Percentiles rank a stretch among this genome's conserved stretches.
Conservation (phyloP, 37 sponge, comb jelly and placozoan species). For the Corticium candelabrum region DNA sequence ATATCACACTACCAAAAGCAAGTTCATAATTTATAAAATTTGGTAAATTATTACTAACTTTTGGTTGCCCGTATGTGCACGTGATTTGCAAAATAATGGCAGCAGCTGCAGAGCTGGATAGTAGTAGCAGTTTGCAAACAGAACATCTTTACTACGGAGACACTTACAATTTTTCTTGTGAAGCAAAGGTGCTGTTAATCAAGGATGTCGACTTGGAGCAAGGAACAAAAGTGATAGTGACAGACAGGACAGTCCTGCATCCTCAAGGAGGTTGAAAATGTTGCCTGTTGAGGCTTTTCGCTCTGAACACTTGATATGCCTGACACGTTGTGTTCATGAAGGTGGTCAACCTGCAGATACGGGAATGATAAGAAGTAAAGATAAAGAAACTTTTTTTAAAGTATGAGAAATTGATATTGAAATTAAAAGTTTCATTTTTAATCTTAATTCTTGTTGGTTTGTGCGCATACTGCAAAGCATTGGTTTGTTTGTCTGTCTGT, state of each 20-base stretch:
- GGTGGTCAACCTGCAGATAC: slow-evolving; percentile 66
- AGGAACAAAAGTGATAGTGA: slow-evolving; percentile 15
- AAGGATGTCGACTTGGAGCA: slow-evolving; percentile 11
- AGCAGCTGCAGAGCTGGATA: too few species aligned
- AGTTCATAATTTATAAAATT: too few species aligned
- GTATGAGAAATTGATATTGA: too few species aligned
- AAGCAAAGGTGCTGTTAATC: slow-evolving; percentile 12
- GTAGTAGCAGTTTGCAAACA: slow-evolving; percentile 34
- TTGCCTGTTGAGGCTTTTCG: neutral
- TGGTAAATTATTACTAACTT: too few species aligned
- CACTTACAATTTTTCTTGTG: slow-evolving; percentile 34
- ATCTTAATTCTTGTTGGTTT: too few species aligned
- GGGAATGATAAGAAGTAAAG: slow-evolving; percentile 30
- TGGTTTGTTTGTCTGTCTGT: too few species aligned
- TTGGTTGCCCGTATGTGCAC: too few species aligned
- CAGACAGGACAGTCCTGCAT: slow-evolving; percentile 68
- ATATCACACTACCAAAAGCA: too few species aligned
- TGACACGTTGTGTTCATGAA: neutral
- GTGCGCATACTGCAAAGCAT: too few species aligned
- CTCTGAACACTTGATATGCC: neutral
- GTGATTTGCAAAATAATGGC: too few species aligned
- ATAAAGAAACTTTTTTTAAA: too few species aligned
- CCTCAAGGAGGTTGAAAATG: slow-evolving; percentile 59
- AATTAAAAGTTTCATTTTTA: too few species aligned
- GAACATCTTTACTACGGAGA: slow-evolving; percentile 50